Evolutionary conservation across 2,888 invertebrate genomes (phyloP).

Genomic region (Drosophila longiperda): DNA sequence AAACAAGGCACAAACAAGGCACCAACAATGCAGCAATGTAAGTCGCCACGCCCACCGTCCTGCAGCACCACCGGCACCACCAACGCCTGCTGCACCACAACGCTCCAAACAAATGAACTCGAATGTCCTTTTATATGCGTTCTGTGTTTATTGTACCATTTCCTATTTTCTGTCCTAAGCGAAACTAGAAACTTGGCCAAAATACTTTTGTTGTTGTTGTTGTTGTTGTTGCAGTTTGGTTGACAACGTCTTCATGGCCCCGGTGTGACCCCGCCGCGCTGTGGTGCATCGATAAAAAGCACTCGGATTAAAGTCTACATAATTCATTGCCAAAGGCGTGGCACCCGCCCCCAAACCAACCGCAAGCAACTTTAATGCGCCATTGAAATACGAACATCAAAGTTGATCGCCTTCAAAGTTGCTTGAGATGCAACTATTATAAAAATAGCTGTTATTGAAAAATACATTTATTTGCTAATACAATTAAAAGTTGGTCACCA

Average conservation of each 20-base stretch:
- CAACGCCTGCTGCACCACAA: slow-evolving; percentile 53
- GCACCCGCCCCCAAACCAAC: neutral
- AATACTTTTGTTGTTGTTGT: slow-evolving; percentile 40
- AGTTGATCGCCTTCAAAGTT: slow-evolving; percentile 19
- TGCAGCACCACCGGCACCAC: slow-evolving; percentile 56
- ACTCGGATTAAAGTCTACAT: slow-evolving; percentile 70
- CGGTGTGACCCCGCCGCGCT: slow-evolving; percentile 13
- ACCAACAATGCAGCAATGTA: slow-evolving; percentile 65
- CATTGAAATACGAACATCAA: slow-evolving; percentile 5
- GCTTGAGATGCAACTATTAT: neutral
- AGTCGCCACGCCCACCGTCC: slow-evolving; percentile 62
- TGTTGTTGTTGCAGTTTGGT: slow-evolving; percentile 33
- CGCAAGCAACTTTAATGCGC: slow-evolving; percentile 44
- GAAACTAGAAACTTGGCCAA: slow-evolving; percentile 68
- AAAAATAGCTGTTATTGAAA: neutral
- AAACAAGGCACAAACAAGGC: slow-evolving; percentile 48
- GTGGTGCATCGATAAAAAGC: slow-evolving; percentile 58
- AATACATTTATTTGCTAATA: neutral
- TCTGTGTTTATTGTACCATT: slow-evolving; percentile 79
- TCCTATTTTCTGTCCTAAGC: slow-evolving; percentile 59
- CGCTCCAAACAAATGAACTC: slow-evolving; percentile 76
- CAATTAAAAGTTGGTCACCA: neutral
- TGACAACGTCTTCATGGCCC: slow-evolving; percentile 57
- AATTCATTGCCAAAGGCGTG: slow-evolving; percentile 59
- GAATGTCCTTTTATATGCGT: slow-evolving; percentile 80